Base-by-base conservation (phyloP, 2,113 vertebrate species). In the Sarotherodon lohbergeri region DNA sequence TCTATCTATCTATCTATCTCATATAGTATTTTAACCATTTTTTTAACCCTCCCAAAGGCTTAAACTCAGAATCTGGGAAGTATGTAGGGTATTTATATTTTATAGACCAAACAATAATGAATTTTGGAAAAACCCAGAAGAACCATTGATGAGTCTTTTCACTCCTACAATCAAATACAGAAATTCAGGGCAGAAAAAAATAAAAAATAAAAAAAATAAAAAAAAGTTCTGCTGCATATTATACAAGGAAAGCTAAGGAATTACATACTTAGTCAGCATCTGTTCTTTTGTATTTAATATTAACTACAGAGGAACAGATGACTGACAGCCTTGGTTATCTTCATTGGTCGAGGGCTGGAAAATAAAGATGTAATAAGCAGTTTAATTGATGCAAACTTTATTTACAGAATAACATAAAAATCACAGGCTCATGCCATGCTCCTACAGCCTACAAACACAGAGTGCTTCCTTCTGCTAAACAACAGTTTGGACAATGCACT, bases 331-430 rank as follows among this genome's bases (percentile, higher is more conserved):
- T 13, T 52, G 12, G 19, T n/a, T 39, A 19, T 36, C 63, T 39
- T 84, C 68, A 29, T 29, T 13, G 22, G 29, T 19, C 0, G n/a
- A 71, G n/a, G 13, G 36, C 36, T 22, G 36, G 86, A 84, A 90
- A 34, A 11, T 82, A 85, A 86, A 59, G 79, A 85, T 36, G 80
- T 81, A 81, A 93, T 92, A 88, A 95, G 93, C 87, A 90, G 89
- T 82, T 94, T 96, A 88, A 94, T 89, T 98, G 97, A 97, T 96
- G 97, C 96, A 98, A 98, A 98, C 96, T 98, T 98, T 99, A 99
- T 99, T 99, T 98, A 99, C 97, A 95, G 14, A 29, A 92, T 97
- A 96, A 91, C 94, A 98, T 95, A 98, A 89, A 66, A 96, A 95
- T 52, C 84, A 90, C 59, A 96, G 76, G 97, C 94, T 98, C 98